Evolutionary conservation across 2,888 invertebrate genomes (phyloP), one percentile per base, ranked within the genome.

Genomic region (Tryphoninae sp.): DNA sequence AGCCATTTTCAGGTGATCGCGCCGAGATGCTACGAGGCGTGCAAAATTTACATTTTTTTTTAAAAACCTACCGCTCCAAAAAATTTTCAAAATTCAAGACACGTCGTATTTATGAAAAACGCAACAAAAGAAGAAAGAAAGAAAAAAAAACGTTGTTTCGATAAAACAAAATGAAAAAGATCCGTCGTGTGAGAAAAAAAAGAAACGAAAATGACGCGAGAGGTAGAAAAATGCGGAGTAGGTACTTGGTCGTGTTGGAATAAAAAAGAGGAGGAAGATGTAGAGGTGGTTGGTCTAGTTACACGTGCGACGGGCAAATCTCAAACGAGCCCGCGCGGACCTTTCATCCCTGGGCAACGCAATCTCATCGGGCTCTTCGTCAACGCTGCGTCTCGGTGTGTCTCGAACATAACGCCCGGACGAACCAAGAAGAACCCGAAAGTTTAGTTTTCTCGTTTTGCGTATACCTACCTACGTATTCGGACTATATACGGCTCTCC

Each of bases 191-290:
- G 51, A 19, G 45, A 55, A 61, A 23, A 55, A 16, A 22, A 45
- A 64, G 45, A 40, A 23, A 71, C 19, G 11, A 9, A 76, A 53
- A 76, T 33, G 19, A 40, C 69, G 58, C 75, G 73, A 78, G 65
- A 55, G 65, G 62, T 55, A 74, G 49, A 61, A 61, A 23, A 59
- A 45, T 59, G 67, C 67, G 71, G 79, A 77, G n/a, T 85, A 87
- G 87, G 85, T 86, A 88, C 89, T 89, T 88, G 84, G 88, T 89
- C 88, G 87, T 86, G 88, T 86, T 88, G 83, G 83, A 86, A 84
- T 33, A 33, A 33, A 33, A 33, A 33, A 33, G 80, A 84, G 87
- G 85, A 80, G 74, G 59, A 22, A 78, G 67, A 78, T 62, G 74
- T 79, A 84, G 83, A 84, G 85, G 86, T 83, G 86, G 87, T 88